Evolutionary conservation across 2,888 invertebrate species (phyloP).

Genomic region (Papilio demoleus): DNA sequence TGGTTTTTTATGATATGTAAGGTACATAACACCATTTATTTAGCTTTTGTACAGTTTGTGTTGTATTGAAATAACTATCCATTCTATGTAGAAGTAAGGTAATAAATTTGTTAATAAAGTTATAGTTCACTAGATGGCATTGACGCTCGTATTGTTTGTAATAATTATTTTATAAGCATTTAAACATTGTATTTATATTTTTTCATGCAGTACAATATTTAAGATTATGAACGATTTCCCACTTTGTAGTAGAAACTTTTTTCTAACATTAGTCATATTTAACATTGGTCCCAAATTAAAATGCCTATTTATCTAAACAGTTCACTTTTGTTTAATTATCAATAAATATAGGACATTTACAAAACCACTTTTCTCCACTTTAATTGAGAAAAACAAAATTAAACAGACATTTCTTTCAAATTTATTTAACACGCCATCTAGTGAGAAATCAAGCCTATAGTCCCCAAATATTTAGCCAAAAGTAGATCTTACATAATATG

Average conservation of each 20-base stretch:
- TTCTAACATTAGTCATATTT: too few relatives aligned
- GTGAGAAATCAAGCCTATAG: neutral
- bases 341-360: too few relatives aligned
- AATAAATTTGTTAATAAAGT: conserved; percentile 16
- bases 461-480: conserved; percentile 9
- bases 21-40: conserved; percentile 82
- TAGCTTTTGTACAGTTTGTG: conserved; percentile 80
- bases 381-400: too few relatives aligned
- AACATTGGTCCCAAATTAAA: too few relatives aligned
- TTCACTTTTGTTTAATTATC: too few relatives aligned
- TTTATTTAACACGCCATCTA: neutral
- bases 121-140: conserved; percentile 25
- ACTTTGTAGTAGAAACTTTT: too few relatives aligned
- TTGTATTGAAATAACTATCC: conserved; percentile 50
- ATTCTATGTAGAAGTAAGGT: conserved; percentile 30
- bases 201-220: neutral
- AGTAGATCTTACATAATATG: conserved; percentile 1
- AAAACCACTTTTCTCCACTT: too few relatives aligned
- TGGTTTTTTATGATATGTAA: conserved; percentile 76
- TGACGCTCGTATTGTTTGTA: neutral
- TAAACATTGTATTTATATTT: neutral
- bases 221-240: too few relatives aligned
- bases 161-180: conserved; percentile 9
- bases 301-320: too few relatives aligned
- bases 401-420: too few relatives aligned